These are phyloP conservation scores for Benthosema pterotum DNA, from an alignment of 2,797 vertebrate species.

Conservation along the genomic window DNA sequence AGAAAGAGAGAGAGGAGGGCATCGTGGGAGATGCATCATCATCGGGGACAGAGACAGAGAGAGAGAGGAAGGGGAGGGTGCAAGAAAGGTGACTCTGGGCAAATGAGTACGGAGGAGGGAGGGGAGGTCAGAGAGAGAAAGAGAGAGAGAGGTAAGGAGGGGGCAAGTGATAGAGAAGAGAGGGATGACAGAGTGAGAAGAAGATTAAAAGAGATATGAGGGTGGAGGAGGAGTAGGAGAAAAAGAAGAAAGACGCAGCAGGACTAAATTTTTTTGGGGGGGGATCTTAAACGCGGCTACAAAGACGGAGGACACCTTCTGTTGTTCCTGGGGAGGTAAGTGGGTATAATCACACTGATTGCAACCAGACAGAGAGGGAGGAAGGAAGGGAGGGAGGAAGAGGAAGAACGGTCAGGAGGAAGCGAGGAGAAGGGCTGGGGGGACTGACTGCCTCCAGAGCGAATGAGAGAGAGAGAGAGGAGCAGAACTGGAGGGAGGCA, in stretches of 20 bases:
- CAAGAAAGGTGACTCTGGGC: too few relatives aligned
- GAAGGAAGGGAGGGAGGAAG: conserved; percentile 28
- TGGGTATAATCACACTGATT: conserved; percentile 46
- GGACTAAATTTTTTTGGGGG: conserved; percentile 75
- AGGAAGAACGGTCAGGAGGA: conserved; percentile 47
- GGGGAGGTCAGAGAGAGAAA: conserved; percentile 17
- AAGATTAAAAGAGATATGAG: conserved; percentile 71
- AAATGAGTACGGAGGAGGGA: too few relatives aligned
- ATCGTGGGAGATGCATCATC: too few relatives aligned
- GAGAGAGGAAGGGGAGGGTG: conserved; percentile 50
- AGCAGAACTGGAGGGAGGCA: too few relatives aligned
- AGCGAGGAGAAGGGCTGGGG: conserved; percentile 12
- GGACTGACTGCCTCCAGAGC: too few relatives aligned
- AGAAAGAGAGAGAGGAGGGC: conserved; percentile 27
- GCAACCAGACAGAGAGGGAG: not conserved
- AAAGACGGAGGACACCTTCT: conserved; percentile 70
- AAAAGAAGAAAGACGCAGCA: conserved; percentile 63
- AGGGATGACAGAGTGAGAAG: conserved; percentile 37
- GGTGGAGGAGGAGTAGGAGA: too few relatives aligned
- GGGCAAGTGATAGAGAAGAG: conserved; percentile 22
- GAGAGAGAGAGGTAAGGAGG: conserved; percentile 23
- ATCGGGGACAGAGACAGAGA: conserved; percentile 36
- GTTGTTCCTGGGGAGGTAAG: conserved; percentile 68
- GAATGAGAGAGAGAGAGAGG: too few relatives aligned
- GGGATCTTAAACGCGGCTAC: conserved; percentile 74